Conservation (phyloP, 2,797 vertebrate species). For the Nannoperca obscura region DNA sequence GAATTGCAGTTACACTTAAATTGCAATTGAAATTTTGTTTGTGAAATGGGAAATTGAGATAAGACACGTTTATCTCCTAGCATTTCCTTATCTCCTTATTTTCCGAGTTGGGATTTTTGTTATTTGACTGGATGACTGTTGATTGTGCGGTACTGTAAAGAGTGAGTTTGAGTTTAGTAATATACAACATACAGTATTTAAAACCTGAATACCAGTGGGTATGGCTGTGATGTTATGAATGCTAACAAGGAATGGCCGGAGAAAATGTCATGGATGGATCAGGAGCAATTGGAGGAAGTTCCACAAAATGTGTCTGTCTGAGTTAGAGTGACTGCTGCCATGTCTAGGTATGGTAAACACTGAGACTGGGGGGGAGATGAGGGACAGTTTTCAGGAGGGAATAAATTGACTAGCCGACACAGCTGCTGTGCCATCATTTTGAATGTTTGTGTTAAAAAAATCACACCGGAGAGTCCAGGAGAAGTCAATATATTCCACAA, state of each 20-base stretch:
- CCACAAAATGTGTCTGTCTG: constrained; percentile 29
- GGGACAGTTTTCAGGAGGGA: constrained; percentile 57
- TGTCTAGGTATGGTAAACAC: constrained; percentile 6
- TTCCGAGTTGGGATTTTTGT: neutral
- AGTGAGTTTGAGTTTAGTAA: constrained; percentile 17
- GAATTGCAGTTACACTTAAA: constrained; percentile 81
- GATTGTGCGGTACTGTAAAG: neutral
- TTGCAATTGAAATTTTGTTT: constrained; percentile 87
- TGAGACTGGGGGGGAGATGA: constrained; percentile 46
- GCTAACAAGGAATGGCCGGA: constrained; percentile 66
- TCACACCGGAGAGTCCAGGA: neutral
- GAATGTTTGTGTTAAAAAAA: constrained; percentile 21
- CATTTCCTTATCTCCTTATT: neutral
- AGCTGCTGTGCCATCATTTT: constrained; percentile 48
- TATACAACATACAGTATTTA: constrained; percentile 36
- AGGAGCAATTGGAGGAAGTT: constrained; percentile 31
- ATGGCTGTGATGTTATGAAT: constrained; percentile 66
- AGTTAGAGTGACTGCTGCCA: constrained; percentile 53
- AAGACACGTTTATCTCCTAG: neutral
- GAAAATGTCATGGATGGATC: constrained; percentile 51
- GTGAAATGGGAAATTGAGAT: constrained; percentile 45
- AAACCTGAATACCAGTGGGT: constrained; percentile 37
- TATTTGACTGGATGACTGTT: constrained; percentile 13
- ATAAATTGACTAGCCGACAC: constrained; percentile 54
- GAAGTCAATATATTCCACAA: neutral